Base-by-base conservation (phyloP, 2,113 vertebrate species). In the Spea bombifrons region DNA sequence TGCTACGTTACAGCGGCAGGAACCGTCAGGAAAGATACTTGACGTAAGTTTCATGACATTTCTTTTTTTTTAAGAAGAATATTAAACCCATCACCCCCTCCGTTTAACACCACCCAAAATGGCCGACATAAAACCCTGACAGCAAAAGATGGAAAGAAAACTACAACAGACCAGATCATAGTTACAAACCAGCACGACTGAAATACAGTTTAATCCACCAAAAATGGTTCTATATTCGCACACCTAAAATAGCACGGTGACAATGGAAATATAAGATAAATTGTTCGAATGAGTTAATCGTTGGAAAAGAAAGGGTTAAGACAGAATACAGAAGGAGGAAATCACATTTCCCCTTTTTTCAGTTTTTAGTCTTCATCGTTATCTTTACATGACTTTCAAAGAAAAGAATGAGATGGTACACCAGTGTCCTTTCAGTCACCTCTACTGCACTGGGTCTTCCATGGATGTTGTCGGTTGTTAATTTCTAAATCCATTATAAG, bases 401-500 rank as follows among this genome's bases (percentile, higher is more conserved):
- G 82, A 83, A 87, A 87, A 86, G 82, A 83, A 81, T 3, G 55
- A 64, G 88, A 89, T 85, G 89, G 82, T 84, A 88, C 89, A 85
- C 83, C 82, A 85, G 83, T 83, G 85, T 90, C 85, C 88, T 91
- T 88, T 86, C 86, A 83, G 89, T 89, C 86, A 88, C 85, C 86
- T 87, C 88, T 89, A 86, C 81, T 78, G 84, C 85, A 76, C 83
- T 82, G 81, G 47, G 49, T 77, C 89, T 84, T 88, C 84, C 84
- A 47, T 66, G 83, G 87, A 83, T 84, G 87, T 82, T 74, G 79
- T 88, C 94, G 94, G n/a, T 90, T 92, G 94, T 90, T 63, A 43
- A 87, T 83, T 87, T 89, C 87, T 90, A 87, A 92, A 94, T 92
- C 92, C 96, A 90, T 96, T 94, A 94, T 92, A 96, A 94, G 93